These are phyloP conservation scores for Mimas tiliae DNA, from an alignment of 2,888 invertebrate genomes.

Conservation along the genomic window DNA sequence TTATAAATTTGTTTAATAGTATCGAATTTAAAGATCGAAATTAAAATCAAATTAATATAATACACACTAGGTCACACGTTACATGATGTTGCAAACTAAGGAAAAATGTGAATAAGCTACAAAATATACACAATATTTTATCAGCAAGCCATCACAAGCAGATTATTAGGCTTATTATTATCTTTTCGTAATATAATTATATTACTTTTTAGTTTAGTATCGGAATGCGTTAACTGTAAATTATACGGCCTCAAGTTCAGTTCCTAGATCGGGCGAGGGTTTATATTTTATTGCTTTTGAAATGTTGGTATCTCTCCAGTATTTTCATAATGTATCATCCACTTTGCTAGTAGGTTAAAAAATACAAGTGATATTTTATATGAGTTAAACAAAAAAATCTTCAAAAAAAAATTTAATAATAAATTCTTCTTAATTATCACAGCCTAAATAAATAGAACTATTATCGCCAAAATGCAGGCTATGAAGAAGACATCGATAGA, in stretches of 20 bases:
- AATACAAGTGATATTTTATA: too few relatives aligned
- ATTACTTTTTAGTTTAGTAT: background rate
- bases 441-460: constrained; percentile 62
- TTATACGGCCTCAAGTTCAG: background rate
- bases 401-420: constrained; percentile 38
- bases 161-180: constrained; percentile 10
- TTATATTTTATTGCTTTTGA: too few relatives aligned
- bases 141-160: background rate
- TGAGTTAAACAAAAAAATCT: constrained; percentile 28
- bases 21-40: background rate
- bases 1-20: background rate
- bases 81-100: background rate
- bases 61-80: background rate
- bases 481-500: constrained; percentile 27
- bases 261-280: too few relatives aligned
- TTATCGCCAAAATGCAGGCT: constrained; percentile 36
- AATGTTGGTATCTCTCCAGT: too few relatives aligned
- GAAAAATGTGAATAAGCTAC: background rate
- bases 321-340: too few relatives aligned
- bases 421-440: constrained; percentile 57
- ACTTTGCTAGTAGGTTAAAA: too few relatives aligned
- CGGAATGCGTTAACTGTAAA: too few relatives aligned
- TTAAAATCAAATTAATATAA: background rate
- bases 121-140: background rate
- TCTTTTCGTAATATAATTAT: background rate